Evolutionary conservation across 2,113 vertebrate genomes (phyloP), one percentile per base, ranked within the genome.

Genomic region (Apistogramma diplotaenia): DNA sequence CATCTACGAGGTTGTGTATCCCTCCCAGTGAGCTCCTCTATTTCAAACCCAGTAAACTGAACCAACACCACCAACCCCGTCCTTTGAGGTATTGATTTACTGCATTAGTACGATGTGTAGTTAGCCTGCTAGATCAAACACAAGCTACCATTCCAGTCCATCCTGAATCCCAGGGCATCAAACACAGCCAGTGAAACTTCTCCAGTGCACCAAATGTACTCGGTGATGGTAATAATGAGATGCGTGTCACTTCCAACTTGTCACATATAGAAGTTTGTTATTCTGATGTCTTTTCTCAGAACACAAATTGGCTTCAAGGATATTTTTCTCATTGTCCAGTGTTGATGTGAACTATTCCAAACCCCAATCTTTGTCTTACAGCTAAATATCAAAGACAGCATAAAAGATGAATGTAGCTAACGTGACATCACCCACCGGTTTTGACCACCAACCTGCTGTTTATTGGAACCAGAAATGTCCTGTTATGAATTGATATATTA

Each of bases 1-100:
- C 33, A 25, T 0, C 0, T 2, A 43, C 25, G 61, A 0, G 15
- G 37, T 46, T 18, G 37, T 6, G 15, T 11, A 5, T 15, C 15
- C 46, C 8, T 46, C 37, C 43, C 15, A 67, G 37, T 11, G 10
- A 67, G 37, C 61, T 46, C 37, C 37, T 67, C 37, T 27, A 8
- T 11, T 46, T 67, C 62, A 35, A 65, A 25, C 3, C 2, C 21
- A 5, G 35, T 67, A 27, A 67, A 43, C 25, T 25, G 37, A 46
- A 18, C 61, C 61, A 67, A 46, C 4, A 35, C 25, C 23, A 46
- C 61, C 62, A 67, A 27, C 8, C 0, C 18, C 19, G 5, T 7
- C 27, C 43, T 46, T 67, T 1, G 8, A 67, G 15, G 21, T 0
- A 43, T 25, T 43, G n/a, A 25, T 6, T 43, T 3, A 0, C 35